A percentile compares a stretch with the other conserved stretches of the same genome.
Conservation (phyloP, 2,888 invertebrate species). For the Pristionchus maxplancki region DNA sequence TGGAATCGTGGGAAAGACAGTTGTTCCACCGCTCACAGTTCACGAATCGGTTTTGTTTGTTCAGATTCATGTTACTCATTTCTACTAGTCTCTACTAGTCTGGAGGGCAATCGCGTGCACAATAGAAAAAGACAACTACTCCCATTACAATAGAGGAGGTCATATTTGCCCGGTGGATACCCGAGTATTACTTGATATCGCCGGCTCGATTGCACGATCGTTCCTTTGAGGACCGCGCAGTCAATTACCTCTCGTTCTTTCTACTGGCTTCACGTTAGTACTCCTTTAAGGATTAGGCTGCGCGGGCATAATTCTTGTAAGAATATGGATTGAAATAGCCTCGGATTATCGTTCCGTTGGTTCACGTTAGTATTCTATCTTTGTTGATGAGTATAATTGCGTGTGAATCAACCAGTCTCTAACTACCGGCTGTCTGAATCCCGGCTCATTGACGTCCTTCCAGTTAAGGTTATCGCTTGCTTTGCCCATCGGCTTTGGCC, state of each 20-base stretch:
- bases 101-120: conserved; percentile 3
- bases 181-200: conserved; percentile 9
- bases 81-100: neutral
- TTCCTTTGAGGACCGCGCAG: neutral
- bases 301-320: too few species aligned
- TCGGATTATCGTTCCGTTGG: too few species aligned
- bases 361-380: too few species aligned
- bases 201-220: neutral
- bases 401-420: neutral
- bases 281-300: too few species aligned
- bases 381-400: neutral
- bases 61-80: conserved; percentile 20
- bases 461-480: conserved; percentile 24
- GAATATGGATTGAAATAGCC: too few species aligned
- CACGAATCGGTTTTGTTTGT: neutral
- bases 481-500: conserved; percentile 30
- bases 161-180: conserved; percentile 29
- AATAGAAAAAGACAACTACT: conserved; percentile 36
- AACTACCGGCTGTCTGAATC: neutral
- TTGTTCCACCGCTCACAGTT: neutral
- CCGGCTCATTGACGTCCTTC: neutral
- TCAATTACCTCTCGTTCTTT: neutral
- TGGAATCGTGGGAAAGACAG: conserved; percentile 7
- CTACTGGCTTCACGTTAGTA: too few species aligned
- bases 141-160: conserved; percentile 8